Evolutionary conservation across 1,140 invertebrate genomes (phyloP), one percentile per base, ranked within the genome.

Genomic region (Cotesia glomerata): DNA sequence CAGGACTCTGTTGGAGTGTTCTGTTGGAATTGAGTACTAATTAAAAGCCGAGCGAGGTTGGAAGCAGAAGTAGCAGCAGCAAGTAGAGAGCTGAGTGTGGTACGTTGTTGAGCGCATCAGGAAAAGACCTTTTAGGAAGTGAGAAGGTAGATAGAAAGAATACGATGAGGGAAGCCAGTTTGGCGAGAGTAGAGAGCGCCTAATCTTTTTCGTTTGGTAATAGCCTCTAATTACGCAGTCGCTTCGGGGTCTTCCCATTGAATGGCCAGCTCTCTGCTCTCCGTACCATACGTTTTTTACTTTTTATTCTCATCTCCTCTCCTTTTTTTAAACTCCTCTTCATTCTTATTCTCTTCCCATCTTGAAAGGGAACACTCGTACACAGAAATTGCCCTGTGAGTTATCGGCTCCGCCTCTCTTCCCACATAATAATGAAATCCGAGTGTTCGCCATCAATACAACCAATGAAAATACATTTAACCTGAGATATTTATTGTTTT

Each of bases 201-300:
- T 69, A 69, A 72, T 72, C 61, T 71, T 67, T 69, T 65, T 72
- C 51, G 56, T 72, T 77, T 75, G 71, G 62, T 79, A 80, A 81
- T 78, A 73, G 76, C 75, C 73, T 76, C 74, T 80, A 81, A 81
- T 81, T 81, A 77, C 73, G 76, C 62, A 65, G 74, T 72, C 74
- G 63, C 74, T 72, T 72, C 63, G 51, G 74, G 66, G 65, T 75
- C 76, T 78, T 76, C 78, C 75, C 74, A 72, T 75, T 75, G 49
- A 72, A 67, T 68, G 58, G 65, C 63, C 35, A 34, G 14, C 39
- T 45, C 26, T 51, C 39, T 34, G 58, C 68, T 49, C 59, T 61
- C 16, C n/a, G 36, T 34, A 39, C 68, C 26, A 39, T 61, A 7
- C n/a, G 36, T 65, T 34, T 65, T 65, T 54, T 32, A n/a, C 16